phyloP scores from a whole-genome alignment of 1,140 invertebrate species.

The Leptonema lineaticorne region DNA sequence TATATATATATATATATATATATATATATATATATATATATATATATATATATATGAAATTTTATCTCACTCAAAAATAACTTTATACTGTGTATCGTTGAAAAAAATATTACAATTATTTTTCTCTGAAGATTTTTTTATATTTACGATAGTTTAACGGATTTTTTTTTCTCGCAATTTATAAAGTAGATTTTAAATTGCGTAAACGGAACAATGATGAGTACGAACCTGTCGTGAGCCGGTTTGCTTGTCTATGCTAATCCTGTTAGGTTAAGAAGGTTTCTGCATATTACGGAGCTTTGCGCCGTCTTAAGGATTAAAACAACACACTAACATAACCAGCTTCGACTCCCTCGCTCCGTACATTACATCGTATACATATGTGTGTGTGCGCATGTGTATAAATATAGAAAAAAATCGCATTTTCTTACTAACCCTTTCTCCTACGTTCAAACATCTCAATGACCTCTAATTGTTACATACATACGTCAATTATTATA shows the following conservation, averaged over 20 bases:
- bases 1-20: background rate
- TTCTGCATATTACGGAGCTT: conserved; percentile 66
- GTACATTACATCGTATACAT: background rate
- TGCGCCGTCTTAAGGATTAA: conserved; percentile 64
- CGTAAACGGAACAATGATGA: background rate
- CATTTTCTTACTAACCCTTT: background rate
- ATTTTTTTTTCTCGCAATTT: background rate
- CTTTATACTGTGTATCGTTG: background rate
- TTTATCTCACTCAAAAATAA: background rate
- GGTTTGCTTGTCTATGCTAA: conserved; percentile 61
- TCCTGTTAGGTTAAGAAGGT: conserved; percentile 69
- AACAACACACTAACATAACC: conserved; percentile 51
- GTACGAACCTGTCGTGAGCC: conserved; percentile 28
- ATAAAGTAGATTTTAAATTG: background rate
- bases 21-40: background rate
- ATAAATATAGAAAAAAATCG: conserved; percentile 5
- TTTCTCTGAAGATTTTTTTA: background rate
- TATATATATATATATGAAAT: background rate
- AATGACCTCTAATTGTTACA: too few species aligned
- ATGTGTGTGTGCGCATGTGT: background rate
- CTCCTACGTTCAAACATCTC: background rate
- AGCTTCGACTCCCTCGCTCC: conserved; percentile 27
- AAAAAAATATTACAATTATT: too few species aligned
- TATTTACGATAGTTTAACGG: background rate
- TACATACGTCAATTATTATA: too few species aligned